phyloP scores from a whole-genome alignment of 2,113 vertebrate species.

The Athene cunicularia region DNA sequence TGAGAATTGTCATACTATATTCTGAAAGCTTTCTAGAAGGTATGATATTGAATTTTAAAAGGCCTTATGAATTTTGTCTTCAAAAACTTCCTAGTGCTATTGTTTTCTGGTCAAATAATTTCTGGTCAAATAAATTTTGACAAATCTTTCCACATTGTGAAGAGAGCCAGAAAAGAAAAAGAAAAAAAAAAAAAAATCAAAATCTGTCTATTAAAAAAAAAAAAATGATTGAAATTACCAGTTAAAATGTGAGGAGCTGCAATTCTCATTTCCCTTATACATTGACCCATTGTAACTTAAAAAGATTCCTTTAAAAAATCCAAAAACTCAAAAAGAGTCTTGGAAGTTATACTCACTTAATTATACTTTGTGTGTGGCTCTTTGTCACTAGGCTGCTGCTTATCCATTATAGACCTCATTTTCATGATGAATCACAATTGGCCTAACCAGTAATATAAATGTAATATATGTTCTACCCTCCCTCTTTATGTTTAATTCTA shows the following conservation, averaged over 20 bases:
- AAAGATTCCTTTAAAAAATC: not conserved
- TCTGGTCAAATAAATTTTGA: not conserved
- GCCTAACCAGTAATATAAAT: slow-evolving; percentile 71
- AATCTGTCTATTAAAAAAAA: not conserved
- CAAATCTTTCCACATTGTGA: not conserved
- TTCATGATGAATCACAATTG: slow-evolving; percentile 62
- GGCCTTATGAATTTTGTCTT: not conserved
- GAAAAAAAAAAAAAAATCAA: not conserved
- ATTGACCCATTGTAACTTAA: not conserved
- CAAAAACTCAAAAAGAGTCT: not conserved
- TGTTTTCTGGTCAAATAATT: not conserved
- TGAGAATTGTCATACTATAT: not conserved
- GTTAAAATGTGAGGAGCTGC: not conserved
- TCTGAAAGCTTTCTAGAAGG: not conserved
- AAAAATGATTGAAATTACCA: not conserved
- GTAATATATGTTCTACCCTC: slow-evolving; percentile 50
- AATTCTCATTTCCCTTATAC: not conserved
- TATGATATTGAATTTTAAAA: not conserved
- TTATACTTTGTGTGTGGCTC: slow-evolving; percentile 11
- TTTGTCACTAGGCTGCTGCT: slow-evolving; percentile 56
- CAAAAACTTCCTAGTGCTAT: not conserved
- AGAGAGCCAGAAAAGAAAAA: not conserved
- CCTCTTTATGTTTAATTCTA: slow-evolving; percentile 77
- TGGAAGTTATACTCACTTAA: slow-evolving; percentile 47
- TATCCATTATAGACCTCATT: slow-evolving; percentile 54